Conservation (phyloP, 2,888 invertebrate genomes). For the Mythimna albipuncta region DNA sequence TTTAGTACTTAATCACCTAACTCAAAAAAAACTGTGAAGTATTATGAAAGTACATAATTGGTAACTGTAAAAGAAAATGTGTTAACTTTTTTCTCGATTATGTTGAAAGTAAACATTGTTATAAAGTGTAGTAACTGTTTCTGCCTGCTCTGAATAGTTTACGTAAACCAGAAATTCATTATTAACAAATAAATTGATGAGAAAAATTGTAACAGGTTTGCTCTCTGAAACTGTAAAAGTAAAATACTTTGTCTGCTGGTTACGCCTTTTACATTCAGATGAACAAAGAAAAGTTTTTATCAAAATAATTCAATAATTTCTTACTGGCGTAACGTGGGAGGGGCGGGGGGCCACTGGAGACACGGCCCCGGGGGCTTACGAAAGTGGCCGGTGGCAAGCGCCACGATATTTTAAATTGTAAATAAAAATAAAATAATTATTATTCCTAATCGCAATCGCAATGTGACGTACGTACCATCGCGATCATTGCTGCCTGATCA, state of each 20-base stretch:
- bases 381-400: too few species aligned
- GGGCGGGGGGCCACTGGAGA: too few species aligned
- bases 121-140: background rate
- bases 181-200: background rate
- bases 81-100: background rate
- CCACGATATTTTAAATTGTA: too few species aligned
- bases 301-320: slow-evolving; percentile 17
- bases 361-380: too few species aligned
- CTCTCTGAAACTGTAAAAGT: slow-evolving; percentile 1
- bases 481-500: too few species aligned
- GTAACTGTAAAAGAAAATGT: background rate
- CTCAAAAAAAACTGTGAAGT: background rate
- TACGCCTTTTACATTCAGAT: background rate
- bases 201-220: background rate
- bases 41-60: background rate
- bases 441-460: too few species aligned
- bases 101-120: background rate
- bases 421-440: too few species aligned
- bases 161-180: background rate
- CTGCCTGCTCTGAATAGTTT: too few species aligned
- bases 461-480: too few species aligned
- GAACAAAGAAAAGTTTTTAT: slow-evolving; percentile 5
- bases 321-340: too few species aligned
- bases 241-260: background rate
- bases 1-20: too few species aligned